phyloP scores from a whole-genome alignment of 2,888 invertebrate species.

The Arge pagana region DNA sequence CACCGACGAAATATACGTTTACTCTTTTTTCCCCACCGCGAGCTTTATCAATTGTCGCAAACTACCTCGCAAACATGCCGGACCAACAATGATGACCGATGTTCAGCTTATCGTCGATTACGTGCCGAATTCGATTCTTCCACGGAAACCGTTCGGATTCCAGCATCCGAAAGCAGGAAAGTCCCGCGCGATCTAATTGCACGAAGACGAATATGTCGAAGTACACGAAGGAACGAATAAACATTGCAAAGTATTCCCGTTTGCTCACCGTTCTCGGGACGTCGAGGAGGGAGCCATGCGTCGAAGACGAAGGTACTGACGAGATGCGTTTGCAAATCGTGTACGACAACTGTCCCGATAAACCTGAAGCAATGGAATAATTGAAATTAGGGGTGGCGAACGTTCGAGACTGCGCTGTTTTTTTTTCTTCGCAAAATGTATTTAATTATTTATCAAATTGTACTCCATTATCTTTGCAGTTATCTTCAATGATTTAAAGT shows the following conservation, averaged over 20 bases:
- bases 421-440: no score
- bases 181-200: conserved; percentile 16
- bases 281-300: conserved; percentile 17
- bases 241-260: no score
- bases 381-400: no score
- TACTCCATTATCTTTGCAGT: no score
- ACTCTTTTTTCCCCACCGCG: no score
- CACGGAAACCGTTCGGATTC: conserved; percentile 13
- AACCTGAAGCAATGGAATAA: conserved; percentile 6
- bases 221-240: no score
- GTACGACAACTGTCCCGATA: conserved; percentile 11
- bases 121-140: conserved; percentile 5
- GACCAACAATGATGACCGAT: conserved; percentile 12
- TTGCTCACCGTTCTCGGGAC: conserved; percentile 9
- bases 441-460: no score
- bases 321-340: conserved; percentile 15
- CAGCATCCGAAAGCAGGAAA: conserved; percentile 20
- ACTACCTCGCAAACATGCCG: conserved; percentile 13
- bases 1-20: not conserved
- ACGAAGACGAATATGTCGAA: no score
- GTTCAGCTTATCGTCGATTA: not conserved
- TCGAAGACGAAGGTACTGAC: conserved; percentile 15
- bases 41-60: no score
- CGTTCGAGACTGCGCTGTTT: no score
- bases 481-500: no score